Base-by-base conservation (phyloP, 2,113 vertebrate species). In the Dendrocopos noguchii region DNA sequence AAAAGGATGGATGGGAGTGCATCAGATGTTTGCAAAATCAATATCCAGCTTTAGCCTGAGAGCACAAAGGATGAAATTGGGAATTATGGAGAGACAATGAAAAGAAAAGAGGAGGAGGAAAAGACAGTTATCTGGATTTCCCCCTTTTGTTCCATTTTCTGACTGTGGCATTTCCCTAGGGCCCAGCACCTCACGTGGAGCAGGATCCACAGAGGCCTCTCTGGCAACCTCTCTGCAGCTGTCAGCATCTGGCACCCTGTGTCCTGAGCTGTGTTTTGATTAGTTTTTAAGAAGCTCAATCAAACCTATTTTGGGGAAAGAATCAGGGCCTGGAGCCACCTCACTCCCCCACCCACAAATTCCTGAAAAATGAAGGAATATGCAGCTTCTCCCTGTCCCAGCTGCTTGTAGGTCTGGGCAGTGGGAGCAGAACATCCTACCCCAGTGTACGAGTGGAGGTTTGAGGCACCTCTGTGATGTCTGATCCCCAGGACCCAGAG, bases 221-320 rank as follows among this genome's bases (percentile, higher is more conserved):
- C 64, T 82, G 81, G 31, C 24, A 64, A 20, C 77, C 28, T 84
- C 68, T 10, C 3, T 71, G 79, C 92, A 85, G 94, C 84, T 74
- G 79, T 1, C 93, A 91, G 60, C 95, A 94, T 93, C 91, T 94
- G 96, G 57, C 90, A 87, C 17, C 80, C 34, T 57, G 61, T 24
- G 79, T 80, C 73, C 80, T 52, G 90, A 80, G 82, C 87, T 93
- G 33, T 19, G 3, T 68, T 94, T 34, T 75, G 79, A 93, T 92
- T 86, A 86, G n/a, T 83, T 92, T 91, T 75, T 90, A 91, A 92
- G 89, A 78, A 50, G 91, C 85, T 95, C 76, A 33, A 29, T 93
- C 82, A 55, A 75, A 95, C 87, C 28, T 79, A 34, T 83, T 90
- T 92, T 87, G 0, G 3, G 76, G 80, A 93, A 72, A 53, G 19